These are phyloP conservation scores for Fistularia tabacaria DNA, from an alignment of 2,797 vertebrate species.

Conservation along the genomic window DNA sequence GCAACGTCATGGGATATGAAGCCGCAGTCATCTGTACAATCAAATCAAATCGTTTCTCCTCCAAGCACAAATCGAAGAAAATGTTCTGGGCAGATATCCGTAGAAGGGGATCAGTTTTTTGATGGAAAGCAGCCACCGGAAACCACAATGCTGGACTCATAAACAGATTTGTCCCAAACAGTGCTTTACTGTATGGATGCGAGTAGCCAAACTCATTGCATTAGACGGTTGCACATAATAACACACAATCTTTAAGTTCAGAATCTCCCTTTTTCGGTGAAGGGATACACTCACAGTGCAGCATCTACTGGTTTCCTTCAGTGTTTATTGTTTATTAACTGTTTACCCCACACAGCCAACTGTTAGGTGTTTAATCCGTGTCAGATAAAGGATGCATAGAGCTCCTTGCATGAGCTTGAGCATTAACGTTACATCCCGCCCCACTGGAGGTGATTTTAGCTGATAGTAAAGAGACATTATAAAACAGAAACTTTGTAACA, in stretches of 20 bases:
- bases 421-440: neutral
- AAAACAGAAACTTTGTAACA: too few relatives aligned
- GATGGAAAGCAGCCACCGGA: slow-evolving; percentile 50
- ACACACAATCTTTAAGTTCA: too few relatives aligned
- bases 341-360: too few relatives aligned
- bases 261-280: neutral
- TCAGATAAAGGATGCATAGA: too few relatives aligned
- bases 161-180: too few relatives aligned
- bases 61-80: slow-evolving; percentile 48
- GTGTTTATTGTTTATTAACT: too few relatives aligned
- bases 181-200: too few relatives aligned
- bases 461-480: too few relatives aligned
- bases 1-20: slow-evolving; percentile 50
- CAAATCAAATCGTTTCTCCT: slow-evolving; percentile 62
- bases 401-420: neutral
- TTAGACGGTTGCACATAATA: too few relatives aligned
- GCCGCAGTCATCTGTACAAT: slow-evolving; percentile 70
- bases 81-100: slow-evolving; percentile 44
- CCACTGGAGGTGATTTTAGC: neutral
- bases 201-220: too few relatives aligned
- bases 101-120: slow-evolving; percentile 28
- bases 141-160: slow-evolving; percentile 21
- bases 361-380: too few relatives aligned
- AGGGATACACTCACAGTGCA: neutral
- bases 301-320: too few relatives aligned